Conservation (phyloP, 2,888 invertebrate species). For the Germaria angustata region DNA sequence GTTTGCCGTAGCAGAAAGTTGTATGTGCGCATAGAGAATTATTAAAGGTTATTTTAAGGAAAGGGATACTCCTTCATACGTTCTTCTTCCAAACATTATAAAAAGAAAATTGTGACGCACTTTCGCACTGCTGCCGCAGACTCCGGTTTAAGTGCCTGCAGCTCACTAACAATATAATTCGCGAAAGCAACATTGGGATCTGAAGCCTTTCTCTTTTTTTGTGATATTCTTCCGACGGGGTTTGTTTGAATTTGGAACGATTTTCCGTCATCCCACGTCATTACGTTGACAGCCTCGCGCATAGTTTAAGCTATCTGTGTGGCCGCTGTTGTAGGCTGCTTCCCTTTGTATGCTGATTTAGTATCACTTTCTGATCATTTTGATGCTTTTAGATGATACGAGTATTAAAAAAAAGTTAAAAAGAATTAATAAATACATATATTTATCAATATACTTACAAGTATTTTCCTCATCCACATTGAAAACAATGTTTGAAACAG, state of each 20-base stretch:
- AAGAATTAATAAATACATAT: neutral
- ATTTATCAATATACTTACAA: too few relatives aligned
- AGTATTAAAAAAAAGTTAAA: neutral
- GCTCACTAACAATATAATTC: neutral
- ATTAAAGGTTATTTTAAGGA: neutral
- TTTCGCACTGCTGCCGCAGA: neutral
- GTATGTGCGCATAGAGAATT: neutral
- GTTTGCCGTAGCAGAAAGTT: conserved; percentile 2
- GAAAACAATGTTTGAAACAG: too few relatives aligned
- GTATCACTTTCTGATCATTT: neutral
- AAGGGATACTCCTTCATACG: neutral
- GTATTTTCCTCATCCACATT: too few relatives aligned
- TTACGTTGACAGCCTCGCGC: conserved; percentile 6
- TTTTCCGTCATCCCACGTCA: too few relatives aligned
- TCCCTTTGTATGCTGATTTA: neutral
- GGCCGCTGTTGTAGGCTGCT: neutral
- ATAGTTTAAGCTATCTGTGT: conserved; percentile 1
- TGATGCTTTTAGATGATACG: neutral
- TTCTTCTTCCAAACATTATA: neutral
- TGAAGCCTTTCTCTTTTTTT: neutral
- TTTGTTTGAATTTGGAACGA: too few relatives aligned
- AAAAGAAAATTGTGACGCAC: neutral
- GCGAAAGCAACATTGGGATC: conserved; percentile 9
- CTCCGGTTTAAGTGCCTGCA: neutral
- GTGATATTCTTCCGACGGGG: too few relatives aligned